These are phyloP conservation scores for Tachina fera DNA, from an alignment of 2,888 invertebrate species.

Conservation along the genomic window DNA sequence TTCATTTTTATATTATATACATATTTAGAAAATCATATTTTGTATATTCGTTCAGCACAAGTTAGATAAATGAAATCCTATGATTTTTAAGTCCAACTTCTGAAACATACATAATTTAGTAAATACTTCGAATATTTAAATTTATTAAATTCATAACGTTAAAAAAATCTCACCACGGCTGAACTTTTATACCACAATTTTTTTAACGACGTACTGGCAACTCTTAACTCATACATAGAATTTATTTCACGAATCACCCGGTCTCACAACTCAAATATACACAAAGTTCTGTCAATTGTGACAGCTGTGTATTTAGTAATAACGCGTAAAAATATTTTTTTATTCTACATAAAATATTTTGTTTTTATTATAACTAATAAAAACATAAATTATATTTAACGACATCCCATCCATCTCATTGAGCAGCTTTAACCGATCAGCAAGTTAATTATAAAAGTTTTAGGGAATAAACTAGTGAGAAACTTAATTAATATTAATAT, in stretches of 20 bases:
- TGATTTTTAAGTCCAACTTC: no score
- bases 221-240: background rate
- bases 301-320: constrained; percentile 64
- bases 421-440: constrained; percentile 38
- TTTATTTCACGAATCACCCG: background rate
- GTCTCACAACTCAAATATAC: constrained; percentile 36
- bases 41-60: no score
- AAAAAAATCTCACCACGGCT: background rate
- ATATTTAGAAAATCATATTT: no score
- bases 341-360: constrained; percentile 50
- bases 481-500: constrained; percentile 53
- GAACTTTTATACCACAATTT: background rate
- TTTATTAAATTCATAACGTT: background rate
- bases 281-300: constrained; percentile 58
- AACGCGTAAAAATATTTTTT: constrained; percentile 60
- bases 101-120: no score
- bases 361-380: constrained; percentile 45
- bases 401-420: constrained; percentile 1
- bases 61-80: background rate
- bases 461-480: constrained; percentile 58
- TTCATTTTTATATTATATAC: no score
- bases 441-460: constrained; percentile 37
- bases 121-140: background rate
- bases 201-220: constrained; percentile 1
- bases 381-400: constrained; percentile 7